phyloP scores from a whole-genome alignment of 2,797 vertebrate species.

The Artibeus lituratus region DNA sequence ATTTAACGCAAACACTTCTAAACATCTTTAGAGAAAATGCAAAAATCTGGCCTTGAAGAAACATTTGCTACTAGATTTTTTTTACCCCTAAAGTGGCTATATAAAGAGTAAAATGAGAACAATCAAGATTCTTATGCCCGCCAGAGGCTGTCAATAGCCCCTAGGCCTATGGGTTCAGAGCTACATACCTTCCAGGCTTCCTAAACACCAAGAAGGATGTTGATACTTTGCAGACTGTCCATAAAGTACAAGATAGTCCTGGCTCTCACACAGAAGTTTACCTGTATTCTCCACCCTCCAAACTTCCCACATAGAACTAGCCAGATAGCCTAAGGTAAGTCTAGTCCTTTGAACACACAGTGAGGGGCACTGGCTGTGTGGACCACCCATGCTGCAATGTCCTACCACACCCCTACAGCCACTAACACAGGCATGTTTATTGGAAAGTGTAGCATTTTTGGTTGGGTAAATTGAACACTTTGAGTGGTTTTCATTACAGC shows the following conservation, averaged over 20 bases:
- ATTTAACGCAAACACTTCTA: slow-evolving; percentile 47
- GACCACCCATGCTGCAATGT: neutral
- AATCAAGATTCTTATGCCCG: neutral
- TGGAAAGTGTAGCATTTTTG: neutral
- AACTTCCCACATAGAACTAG: neutral
- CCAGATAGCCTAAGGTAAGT: neutral
- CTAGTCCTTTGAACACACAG: neutral
- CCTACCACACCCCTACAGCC: neutral
- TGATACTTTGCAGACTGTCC: neutral
- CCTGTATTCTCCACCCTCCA: neutral
- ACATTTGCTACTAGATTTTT: neutral
- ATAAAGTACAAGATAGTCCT: neutral
- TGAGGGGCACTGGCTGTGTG: neutral
- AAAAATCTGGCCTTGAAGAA: neutral
- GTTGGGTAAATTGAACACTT: neutral
- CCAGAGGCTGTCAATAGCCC: neutral
- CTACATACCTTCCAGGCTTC: neutral
- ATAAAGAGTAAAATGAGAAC: neutral
- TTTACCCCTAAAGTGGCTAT: neutral
- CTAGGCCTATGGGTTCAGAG: neutral
- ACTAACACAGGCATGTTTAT: accelerated
- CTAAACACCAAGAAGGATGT: neutral
- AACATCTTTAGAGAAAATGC: slow-evolving; percentile 56
- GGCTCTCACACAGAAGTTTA: neutral
- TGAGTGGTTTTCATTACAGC: slow-evolving; percentile 45